phyloP scores from a whole-genome alignment of 23 tunicate species.

The Aplidium turbinatum region DNA sequence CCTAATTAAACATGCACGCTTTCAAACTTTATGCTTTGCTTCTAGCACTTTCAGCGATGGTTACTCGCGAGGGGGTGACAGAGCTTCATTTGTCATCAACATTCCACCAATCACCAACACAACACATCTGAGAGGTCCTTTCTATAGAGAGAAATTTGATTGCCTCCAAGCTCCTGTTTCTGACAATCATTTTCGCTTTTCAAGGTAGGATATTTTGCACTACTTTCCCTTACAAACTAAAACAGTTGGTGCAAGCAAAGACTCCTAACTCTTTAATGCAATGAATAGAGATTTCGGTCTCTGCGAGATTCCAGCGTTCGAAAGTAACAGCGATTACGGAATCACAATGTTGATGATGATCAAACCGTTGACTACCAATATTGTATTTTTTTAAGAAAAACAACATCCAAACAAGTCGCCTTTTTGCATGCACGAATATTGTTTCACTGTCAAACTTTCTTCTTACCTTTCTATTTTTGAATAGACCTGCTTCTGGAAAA shows the following conservation, averaged over 20 bases:
- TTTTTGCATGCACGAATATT: too few species aligned
- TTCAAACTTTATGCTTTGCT: too few species aligned
- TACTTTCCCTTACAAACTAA: too few species aligned
- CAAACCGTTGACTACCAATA: neutral
- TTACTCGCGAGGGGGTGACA: too few species aligned
- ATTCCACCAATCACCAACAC: constrained; percentile 20
- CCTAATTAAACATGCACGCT: too few species aligned
- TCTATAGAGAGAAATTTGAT: constrained; percentile 49
- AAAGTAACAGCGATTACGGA: neutral
- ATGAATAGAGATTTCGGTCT: too few species aligned
- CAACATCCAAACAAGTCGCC: too few species aligned
- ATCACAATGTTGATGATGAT: neutral
- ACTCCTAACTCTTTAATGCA: too few species aligned
- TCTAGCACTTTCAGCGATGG: too few species aligned
- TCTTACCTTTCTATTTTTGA: neutral
- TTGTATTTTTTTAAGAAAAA: constrained; percentile 1
- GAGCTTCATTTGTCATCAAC: constrained; percentile 47
- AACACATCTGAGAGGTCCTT: constrained; percentile 59
- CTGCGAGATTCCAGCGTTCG: too few species aligned
- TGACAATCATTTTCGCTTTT: constrained; percentile 80
- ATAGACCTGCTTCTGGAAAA: constrained; percentile 25
- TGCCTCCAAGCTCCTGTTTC: constrained; percentile 59
- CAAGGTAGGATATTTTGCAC: constrained; percentile 43
- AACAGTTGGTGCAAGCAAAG: too few species aligned
- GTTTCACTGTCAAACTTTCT: too few species aligned